phyloP scores from a whole-genome alignment of 2,888 invertebrate species.

The Leucophenga maculata region DNA sequence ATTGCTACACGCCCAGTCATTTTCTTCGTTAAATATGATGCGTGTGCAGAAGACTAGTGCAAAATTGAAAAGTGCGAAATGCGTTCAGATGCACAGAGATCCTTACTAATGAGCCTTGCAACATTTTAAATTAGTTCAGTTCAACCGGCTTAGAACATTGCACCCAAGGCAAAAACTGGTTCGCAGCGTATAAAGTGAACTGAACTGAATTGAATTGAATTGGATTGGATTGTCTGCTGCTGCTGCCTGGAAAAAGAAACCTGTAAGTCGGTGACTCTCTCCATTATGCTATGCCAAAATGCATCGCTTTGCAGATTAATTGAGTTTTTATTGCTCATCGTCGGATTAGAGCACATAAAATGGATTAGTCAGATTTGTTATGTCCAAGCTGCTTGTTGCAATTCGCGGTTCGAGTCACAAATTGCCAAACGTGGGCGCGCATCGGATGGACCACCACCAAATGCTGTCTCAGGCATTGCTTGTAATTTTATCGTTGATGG shows the following conservation, averaged over 20 bases:
- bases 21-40: slow-evolving; percentile 38
- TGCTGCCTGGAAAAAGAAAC: no score
- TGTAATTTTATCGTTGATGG: background rate
- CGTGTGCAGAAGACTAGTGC: background rate
- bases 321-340: slow-evolving; percentile 4
- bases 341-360: background rate
- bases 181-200: no score
- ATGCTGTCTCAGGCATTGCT: slow-evolving; percentile 8
- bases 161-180: no score
- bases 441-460: slow-evolving; percentile 25
- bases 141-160: background rate
- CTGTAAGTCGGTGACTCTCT: no score
- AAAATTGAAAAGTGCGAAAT: background rate
- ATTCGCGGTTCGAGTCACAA: no score
- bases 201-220: no score
- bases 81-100: background rate
- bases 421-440: no score
- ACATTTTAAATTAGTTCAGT: background rate
- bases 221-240: no score
- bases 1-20: slow-evolving; percentile 43
- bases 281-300: background rate
- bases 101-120: no score
- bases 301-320: background rate
- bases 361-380: no score
- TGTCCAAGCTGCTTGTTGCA: no score